Conservation (phyloP, 2,797 vertebrate genomes). For the Hybognathus amarus region DNA sequence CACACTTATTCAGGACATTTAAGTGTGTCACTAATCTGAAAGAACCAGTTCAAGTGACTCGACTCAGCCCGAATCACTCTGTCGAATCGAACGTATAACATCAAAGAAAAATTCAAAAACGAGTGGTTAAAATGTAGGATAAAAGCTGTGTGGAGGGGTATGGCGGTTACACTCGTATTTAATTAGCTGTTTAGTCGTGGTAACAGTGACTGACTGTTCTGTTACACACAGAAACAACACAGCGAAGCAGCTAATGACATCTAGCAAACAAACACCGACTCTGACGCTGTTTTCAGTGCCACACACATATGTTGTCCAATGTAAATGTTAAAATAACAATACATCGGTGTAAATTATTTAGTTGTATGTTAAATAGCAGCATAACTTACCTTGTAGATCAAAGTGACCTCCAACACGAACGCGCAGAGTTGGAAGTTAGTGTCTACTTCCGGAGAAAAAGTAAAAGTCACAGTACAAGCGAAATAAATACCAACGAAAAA, state of each 20-base stretch:
- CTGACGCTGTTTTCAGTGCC: neutral
- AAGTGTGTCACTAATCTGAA: neutral
- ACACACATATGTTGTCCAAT: rapidly evolving
- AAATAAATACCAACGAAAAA: neutral
- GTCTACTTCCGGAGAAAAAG: neutral
- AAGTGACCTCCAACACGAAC: conserved; percentile 30
- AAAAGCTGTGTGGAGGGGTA: neutral
- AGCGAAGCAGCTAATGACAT: neutral
- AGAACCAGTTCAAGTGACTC: neutral
- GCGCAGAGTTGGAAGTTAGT: neutral
- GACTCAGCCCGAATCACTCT: no score
- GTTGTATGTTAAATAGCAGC: neutral
- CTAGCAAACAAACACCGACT: neutral
- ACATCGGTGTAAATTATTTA: neutral
- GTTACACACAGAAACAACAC: neutral
- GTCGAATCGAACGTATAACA: neutral
- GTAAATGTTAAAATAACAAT: neutral
- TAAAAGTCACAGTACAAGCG: neutral
- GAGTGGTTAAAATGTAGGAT: neutral
- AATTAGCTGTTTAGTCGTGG: neutral
- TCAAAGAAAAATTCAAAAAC: neutral
- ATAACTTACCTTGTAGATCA: neutral
- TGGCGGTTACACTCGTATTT: neutral
- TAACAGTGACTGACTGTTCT: neutral
- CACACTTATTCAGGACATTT: neutral